phyloP scores from a whole-genome alignment of 2,113 vertebrate species.

The Ophiodon elongatus region DNA sequence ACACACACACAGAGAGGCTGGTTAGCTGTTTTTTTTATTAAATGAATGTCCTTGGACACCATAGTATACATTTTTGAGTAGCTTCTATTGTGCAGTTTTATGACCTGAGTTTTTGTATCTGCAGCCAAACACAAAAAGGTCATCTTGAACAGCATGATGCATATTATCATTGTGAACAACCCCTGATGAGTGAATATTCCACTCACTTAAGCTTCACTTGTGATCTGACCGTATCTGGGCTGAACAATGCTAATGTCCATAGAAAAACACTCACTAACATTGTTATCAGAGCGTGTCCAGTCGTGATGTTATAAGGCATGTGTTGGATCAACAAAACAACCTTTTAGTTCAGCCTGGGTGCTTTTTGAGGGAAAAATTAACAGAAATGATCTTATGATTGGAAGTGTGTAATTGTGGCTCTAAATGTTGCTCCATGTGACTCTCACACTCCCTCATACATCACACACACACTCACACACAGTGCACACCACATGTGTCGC shows the following conservation, averaged over 20 bases:
- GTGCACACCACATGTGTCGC: neutral
- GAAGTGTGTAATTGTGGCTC: neutral
- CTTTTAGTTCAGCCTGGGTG: neutral
- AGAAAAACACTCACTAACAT: neutral
- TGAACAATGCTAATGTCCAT: neutral
- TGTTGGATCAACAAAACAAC: neutral
- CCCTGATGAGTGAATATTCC: neutral
- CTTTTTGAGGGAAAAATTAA: neutral
- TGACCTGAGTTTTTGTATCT: too few relatives aligned
- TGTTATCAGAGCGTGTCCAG: neutral
- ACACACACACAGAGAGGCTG: slow-evolving; percentile 27
- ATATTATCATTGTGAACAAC: neutral
- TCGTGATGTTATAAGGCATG: neutral
- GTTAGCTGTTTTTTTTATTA: neutral
- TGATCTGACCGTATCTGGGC: neutral
- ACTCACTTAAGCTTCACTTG: neutral
- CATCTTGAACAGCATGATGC: neutral
- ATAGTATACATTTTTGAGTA: neutral
- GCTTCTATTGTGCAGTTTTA: neutral
- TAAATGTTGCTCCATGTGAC: neutral
- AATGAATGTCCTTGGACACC: neutral
- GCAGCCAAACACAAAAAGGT: neutral
- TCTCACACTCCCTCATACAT: neutral
- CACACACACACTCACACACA: neutral
- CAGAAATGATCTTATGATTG: neutral